Base-by-base conservation (phyloP, 2,113 vertebrate species). In the Orycteropus afer region DNA sequence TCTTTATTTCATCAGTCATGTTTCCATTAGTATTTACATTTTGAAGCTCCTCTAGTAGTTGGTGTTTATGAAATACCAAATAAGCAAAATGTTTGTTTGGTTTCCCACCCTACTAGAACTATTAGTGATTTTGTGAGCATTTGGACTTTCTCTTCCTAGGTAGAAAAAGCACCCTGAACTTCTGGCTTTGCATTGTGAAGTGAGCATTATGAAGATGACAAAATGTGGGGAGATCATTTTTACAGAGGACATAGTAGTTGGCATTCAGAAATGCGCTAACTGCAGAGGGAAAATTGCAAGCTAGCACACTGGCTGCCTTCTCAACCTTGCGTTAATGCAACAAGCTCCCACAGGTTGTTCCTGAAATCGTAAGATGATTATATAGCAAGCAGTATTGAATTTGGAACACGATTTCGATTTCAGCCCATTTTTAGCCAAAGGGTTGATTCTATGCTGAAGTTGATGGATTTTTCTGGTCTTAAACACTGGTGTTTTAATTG, bases 261-360 rank as follows among this genome's bases (percentile, higher is more conserved):
- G 47, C 94, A 59, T 86, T 92, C 78, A 86, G 61, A 88, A 88
- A 27, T 77, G 93, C 80, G 65, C 91, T 49, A 86, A 95, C 71
- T 94, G 65, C 85, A 84, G 92, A 81, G 87, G 49, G 65, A 80
- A 95, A 96, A 92, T n/a, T 97, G 97, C 96, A 97, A 95, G 96
- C 96, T 96, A 74, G 96, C 92, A 92, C 32, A 1, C 59, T 57
- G 85, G 92, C 88, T 59, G 76, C 69, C 40, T 59, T 91, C 59
- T 74, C 92, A 91, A 10, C 93, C 93, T 84, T 78, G 86, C 83
- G 79, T 90, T 93, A 96, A 90, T 91, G 94, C 88, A 86, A 53
- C 95, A 96, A 93, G 96, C 96, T 96, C 96, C 91, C 86, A 94
- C 96, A 97, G 94, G 97, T 96, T 83, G 91, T 89, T 92, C 90